Base-by-base conservation (phyloP, 1,140 invertebrate genomes). In the Campoletis sonorensis region DNA sequence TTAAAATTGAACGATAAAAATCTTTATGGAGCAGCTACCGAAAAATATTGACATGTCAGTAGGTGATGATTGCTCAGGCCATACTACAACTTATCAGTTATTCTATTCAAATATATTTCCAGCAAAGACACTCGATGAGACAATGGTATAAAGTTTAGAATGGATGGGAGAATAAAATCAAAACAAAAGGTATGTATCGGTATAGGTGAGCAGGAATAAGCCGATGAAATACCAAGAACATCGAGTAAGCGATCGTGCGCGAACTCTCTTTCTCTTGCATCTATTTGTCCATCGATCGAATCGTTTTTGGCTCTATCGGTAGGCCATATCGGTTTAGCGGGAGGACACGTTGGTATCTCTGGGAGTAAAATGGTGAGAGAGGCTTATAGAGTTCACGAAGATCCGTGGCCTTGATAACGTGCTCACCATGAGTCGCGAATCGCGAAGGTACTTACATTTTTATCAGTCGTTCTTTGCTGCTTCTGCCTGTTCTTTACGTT, bases 261-360 rank as follows among this genome's bases (percentile, higher is more conserved):
- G 54, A 49, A 37, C 30, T 33, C 67, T 18, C 30, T 70, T 27
- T 18, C 30, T 73, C 51, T 81, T 51, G 75, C 73, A 83, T 79
- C 79, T 83, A 83, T 83, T 83, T 83, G 82, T 83, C 79, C 58
- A 75, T 83, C 82, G 82, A 83, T 81, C 79, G 71, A 64, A 73
- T 64, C 54, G 72, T 77, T 78, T 78, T 78, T 78, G 76, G 76
- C 76, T 78, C 76, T 78, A 78, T 78, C 76, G 76, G 58, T 58
- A 67, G 61, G 33, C 76, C 61, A 37, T 78, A 78, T 78, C 76
- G 76, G 76, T 78, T 78, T 64, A 18, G 67, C 61, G 30, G 13
- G 54, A 78, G 58, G 76, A 78, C 76, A 78, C 27, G 67, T 58
- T 78, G 76, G 76, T 49, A 33, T 70, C 67, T 70, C 30, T 70